These are phyloP conservation scores for Heliconius congener DNA, from an alignment of 1,140 invertebrate species.

Conservation along the genomic window DNA sequence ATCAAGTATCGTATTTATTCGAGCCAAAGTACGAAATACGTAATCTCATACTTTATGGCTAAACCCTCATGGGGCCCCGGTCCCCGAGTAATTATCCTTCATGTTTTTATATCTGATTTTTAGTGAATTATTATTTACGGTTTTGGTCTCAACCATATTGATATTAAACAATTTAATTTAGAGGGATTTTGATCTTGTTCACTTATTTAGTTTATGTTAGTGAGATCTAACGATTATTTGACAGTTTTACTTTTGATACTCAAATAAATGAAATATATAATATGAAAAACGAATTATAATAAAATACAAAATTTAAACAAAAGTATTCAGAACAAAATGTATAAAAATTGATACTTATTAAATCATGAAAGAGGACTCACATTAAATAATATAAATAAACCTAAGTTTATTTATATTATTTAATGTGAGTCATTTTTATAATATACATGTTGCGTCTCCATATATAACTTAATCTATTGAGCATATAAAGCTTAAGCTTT, in stretches of 20 bases:
- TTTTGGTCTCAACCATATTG: conserved; percentile 56
- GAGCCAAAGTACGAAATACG: conserved; percentile 34
- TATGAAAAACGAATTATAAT: too few species aligned
- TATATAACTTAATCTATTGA: too few species aligned
- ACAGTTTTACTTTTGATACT: not conserved
- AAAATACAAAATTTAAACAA: too few species aligned
- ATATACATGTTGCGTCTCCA: too few species aligned
- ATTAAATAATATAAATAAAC: too few species aligned
- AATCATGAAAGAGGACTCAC: too few species aligned
- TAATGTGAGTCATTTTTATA: too few species aligned
- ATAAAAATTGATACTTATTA: too few species aligned
- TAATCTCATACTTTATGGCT: conserved; percentile 61
- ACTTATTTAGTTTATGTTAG: not conserved
- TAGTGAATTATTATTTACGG: conserved; percentile 78
- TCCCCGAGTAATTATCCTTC: conserved; percentile 78
- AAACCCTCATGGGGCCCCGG: conserved; percentile 60
- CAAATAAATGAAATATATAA: not conserved
- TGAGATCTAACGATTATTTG: not conserved
- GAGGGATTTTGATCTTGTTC: not conserved
- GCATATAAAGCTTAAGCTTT: too few species aligned
- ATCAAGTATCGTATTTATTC: conserved; percentile 72
- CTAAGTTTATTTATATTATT: too few species aligned
- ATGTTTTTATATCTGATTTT: conserved; percentile 79
- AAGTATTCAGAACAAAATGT: too few species aligned
- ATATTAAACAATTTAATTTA: conserved; percentile 44